A percentile compares a stretch with the other conserved stretches of the same genome.
These are phyloP conservation scores for Phocides pigmalion DNA, from an alignment of 1,140 invertebrate species.

Conservation along the genomic window DNA sequence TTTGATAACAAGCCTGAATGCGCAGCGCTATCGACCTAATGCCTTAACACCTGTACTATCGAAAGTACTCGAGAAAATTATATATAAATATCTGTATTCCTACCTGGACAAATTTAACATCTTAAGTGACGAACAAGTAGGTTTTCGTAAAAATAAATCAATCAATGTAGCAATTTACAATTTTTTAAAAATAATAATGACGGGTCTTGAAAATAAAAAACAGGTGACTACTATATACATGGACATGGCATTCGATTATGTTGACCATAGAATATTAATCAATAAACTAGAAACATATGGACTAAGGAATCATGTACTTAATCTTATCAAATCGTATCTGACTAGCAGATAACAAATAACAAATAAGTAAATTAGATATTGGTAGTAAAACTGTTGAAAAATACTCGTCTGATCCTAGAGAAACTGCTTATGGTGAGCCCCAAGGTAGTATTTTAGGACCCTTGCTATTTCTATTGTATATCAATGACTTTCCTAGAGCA, in stretches of 20 bases:
- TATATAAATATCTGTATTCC: constrained; percentile 13
- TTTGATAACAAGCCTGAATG: constrained; percentile 23
- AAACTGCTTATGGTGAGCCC: too few species aligned
- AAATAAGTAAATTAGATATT: too few species aligned
- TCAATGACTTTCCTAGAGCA: constrained; percentile 10
- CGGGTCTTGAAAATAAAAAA: constrained; percentile 3
- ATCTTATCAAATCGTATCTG: constrained; percentile 15
- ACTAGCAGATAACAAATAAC: background rate
- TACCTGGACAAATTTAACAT: constrained; percentile 22
- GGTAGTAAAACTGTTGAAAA: too few species aligned
- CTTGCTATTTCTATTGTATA: too few species aligned
- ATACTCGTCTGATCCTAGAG: too few species aligned
- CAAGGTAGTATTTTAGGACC: too few species aligned
- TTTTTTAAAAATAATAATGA: constrained; percentile 10
- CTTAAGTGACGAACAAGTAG: constrained; percentile 12
- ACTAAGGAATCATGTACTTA: background rate
- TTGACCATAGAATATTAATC: constrained; percentile 10
- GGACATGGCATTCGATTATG: constrained; percentile 20
- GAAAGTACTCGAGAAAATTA: constrained; percentile 28
- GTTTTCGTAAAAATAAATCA: constrained; percentile 20
- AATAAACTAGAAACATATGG: constrained; percentile 8
- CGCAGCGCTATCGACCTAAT: constrained; percentile 23
- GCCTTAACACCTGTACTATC: constrained; percentile 22
- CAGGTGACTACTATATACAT: constrained; percentile 7
- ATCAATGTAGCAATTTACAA: constrained; percentile 16